These are phyloP conservation scores for Furnarius figulus DNA, from an alignment of 2,113 vertebrate species.

Conservation along the genomic window DNA sequence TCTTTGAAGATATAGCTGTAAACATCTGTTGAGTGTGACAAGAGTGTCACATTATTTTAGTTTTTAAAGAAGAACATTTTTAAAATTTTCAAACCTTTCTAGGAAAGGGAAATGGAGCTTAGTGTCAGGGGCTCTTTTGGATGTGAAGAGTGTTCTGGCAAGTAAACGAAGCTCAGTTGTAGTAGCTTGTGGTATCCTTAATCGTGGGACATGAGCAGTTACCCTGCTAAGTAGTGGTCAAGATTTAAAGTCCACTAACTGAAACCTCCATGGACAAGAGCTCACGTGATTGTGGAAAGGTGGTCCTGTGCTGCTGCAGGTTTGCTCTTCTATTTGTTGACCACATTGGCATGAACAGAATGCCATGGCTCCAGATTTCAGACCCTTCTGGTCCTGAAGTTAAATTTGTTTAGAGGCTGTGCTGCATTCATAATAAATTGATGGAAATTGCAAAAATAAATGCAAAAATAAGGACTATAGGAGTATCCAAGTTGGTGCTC, in stretches of 20 bases:
- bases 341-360: not conserved
- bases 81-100: not conserved
- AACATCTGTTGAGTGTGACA: not conserved
- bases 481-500: not conserved
- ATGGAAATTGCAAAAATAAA: not conserved
- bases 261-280: not conserved
- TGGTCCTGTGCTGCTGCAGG: rapidly evolving
- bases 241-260: not conserved
- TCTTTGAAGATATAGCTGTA: not conserved
- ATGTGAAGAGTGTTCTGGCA: not conserved
- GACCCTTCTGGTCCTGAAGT: not conserved
- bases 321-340: not conserved
- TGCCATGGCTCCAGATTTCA: not conserved
- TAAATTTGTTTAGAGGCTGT: not conserved
- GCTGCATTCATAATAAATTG: not conserved
- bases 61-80: not conserved
- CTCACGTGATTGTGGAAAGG: not conserved
- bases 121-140: not conserved
- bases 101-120: not conserved
- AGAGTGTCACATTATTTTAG: not conserved
- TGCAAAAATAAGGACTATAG: not conserved
- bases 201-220: not conserved
- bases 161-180: not conserved
- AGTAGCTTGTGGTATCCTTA: not conserved
- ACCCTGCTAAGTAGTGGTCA: not conserved